Conservation (phyloP, 2,113 vertebrate genomes). For the Leptodactylus fuscus region DNA sequence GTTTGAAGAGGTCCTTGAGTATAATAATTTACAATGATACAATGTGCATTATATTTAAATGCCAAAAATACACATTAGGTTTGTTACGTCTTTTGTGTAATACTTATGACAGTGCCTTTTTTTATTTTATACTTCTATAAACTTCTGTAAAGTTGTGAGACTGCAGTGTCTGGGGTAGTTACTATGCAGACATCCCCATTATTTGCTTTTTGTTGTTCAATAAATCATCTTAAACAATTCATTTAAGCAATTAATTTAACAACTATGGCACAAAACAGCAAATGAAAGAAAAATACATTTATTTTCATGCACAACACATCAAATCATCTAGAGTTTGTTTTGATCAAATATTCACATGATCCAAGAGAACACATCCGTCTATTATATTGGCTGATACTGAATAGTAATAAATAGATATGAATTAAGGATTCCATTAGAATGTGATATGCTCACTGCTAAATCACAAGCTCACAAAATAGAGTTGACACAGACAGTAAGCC, state of each 20-base stretch:
- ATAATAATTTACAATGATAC: too few species aligned
- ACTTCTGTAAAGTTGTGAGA: too few species aligned
- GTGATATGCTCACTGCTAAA: neutral
- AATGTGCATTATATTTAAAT: too few species aligned
- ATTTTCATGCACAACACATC: neutral
- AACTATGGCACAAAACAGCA: neutral
- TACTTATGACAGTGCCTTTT: too few species aligned
- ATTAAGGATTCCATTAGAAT: neutral
- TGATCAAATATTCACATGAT: neutral
- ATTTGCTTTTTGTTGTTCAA: too few species aligned
- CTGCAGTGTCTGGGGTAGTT: too few species aligned
- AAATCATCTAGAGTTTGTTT: neutral
- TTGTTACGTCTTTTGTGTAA: too few species aligned
- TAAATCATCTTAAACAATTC: too few species aligned
- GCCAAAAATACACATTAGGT: too few species aligned
- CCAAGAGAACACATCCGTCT: neutral
- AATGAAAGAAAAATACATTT: neutral
- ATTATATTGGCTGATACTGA: neutral
- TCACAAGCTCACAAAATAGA: neutral
- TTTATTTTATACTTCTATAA: too few species aligned
- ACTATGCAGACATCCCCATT: too few species aligned
- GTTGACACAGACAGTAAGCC: neutral
- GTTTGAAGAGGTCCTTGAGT: too few species aligned
- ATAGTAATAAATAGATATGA: neutral
- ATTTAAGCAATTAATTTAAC: neutral